Evolutionary conservation across 1,140 invertebrate species (phyloP).

Genomic region (Platyura marginata): DNA sequence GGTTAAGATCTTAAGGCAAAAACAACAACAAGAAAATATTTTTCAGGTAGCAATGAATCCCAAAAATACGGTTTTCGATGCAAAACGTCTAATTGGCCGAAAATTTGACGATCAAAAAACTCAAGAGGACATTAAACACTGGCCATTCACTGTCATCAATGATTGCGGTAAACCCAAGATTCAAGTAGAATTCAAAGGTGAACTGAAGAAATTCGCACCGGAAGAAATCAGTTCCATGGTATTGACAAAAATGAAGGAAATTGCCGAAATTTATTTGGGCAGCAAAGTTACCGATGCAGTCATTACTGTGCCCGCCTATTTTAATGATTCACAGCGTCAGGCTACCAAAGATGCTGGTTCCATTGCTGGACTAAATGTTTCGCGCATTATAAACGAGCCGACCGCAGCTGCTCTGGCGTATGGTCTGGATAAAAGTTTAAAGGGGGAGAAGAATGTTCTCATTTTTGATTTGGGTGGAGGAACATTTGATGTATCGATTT

Average conservation of each 20-base stretch:
- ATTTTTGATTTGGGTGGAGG: constrained; percentile 34
- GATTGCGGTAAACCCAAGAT: constrained; percentile 48
- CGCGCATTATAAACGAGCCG: constrained; percentile 54
- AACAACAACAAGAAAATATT: constrained; percentile 31
- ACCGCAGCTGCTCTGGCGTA: constrained; percentile 54
- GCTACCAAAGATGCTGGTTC: constrained; percentile 44
- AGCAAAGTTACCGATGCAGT: constrained; percentile 42
- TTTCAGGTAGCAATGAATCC: constrained; percentile 25
- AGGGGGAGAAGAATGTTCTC: constrained; percentile 39
- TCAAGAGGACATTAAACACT: constrained; percentile 55
- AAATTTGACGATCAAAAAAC: constrained; percentile 49
- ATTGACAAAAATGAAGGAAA: constrained; percentile 64
- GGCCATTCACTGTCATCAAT: constrained; percentile 52
- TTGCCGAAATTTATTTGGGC: constrained; percentile 58
- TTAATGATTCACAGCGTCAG: constrained; percentile 44
- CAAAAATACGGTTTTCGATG: constrained; percentile 26
- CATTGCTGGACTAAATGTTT: constrained; percentile 45
- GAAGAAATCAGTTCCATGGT: constrained; percentile 68
- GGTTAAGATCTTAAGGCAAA: too few species aligned
- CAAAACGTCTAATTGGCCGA: constrained; percentile 44
- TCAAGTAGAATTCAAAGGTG: constrained; percentile 51
- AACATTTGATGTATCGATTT: constrained; percentile 48
- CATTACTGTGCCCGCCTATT: constrained; percentile 39
- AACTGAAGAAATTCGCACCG: constrained; percentile 49
- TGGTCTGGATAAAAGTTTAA: constrained; percentile 55